Base-by-base conservation (phyloP, 2,888 invertebrate genomes). In the Cordylochernes scorpioides region DNA sequence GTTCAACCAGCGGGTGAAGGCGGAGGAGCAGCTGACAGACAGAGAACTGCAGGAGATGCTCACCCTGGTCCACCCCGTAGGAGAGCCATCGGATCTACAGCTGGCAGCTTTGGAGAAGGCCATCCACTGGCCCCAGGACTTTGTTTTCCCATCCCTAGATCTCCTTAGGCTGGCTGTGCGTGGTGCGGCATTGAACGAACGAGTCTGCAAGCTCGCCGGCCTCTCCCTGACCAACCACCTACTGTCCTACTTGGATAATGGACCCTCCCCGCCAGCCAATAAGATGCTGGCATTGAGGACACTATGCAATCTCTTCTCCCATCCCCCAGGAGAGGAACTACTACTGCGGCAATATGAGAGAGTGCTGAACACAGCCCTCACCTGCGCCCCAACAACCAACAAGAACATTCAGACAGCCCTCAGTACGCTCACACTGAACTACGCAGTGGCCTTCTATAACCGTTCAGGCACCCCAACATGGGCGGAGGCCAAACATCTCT, bases 61-160 rank as follows among this genome's bases (percentile, higher is more conserved):
- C 33, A 46, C 55, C 40, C 45, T 51, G 17, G 39, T 60, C 52
- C 58, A 57, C 16, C 50, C 51, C 24, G 57, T 55, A 28, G 48
- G 44, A 4, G 35, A 39, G 9, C 28, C 39, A 17, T 32, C 42
- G 6, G 39, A 45, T 13, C 41, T 45, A 14, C 59, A 63, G 8
- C 48, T 68, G 32, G 51, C 55, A 24, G 50, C 60, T 24, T 51
- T 74, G 33, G 65, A 66, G 46, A 58, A 59, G 45, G 55, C 70
- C 44, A 51, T 74, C 31, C 56, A 63, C 33, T 77, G 75, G 75
- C 25, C 25, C 6, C 10, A 25, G 15, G 13, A 15, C n/a, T 25
- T 25, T 41, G 52, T 37, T 50, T 84, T 86, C 49, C 91, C 91
- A 1, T 73, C 71, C 4, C 54, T 94, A 41, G 91, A 94, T 49